Evolutionary conservation across 1,140 invertebrate genomes (phyloP).

Genomic region (Trichogramma pretiosum): DNA sequence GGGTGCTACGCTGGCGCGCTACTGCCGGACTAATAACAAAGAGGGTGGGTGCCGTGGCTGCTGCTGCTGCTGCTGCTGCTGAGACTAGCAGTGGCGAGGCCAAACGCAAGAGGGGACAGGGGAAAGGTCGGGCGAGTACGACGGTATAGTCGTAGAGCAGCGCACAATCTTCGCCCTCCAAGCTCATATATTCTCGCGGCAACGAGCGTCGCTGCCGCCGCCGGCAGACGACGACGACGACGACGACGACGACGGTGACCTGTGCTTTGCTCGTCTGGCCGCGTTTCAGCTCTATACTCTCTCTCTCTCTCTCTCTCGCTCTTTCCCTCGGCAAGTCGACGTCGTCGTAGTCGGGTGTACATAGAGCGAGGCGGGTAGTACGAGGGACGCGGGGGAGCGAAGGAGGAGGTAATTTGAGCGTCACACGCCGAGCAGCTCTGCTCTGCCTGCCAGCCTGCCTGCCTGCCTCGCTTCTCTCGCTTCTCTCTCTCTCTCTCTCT

Average conservation of each 20-base stretch:
- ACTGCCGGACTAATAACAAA: conserved; percentile 31
- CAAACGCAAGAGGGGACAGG: conserved; percentile 1
- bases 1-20: conserved; percentile 26
- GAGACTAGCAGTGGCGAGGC: not conserved
- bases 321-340: not conserved
- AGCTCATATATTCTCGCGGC: conserved; percentile 4
- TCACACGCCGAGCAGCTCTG: conserved; percentile 41
- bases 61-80: not conserved
- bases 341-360: conserved; percentile 10
- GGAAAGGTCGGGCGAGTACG: not conserved
- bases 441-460: conserved; percentile 26
- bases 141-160: not conserved
- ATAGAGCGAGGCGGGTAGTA: not conserved
- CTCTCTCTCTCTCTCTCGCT: too few species aligned
- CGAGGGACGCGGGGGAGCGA: conserved; percentile 14
- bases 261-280: conserved; percentile 8
- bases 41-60: conserved; percentile 6
- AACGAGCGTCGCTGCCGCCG: conserved; percentile 8
- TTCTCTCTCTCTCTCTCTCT: not conserved
- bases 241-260: conserved; percentile 4
- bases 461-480: conserved; percentile 17
- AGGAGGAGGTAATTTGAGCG: conserved; percentile 40
- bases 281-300: conserved; percentile 9
- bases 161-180: not conserved
- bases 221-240: conserved; percentile 12